Percentiles rank a stretch among this genome's conserved stretches.
These are phyloP conservation scores for Encarsia formosa DNA, from an alignment of 2,888 invertebrate genomes.

Conservation along the genomic window DNA sequence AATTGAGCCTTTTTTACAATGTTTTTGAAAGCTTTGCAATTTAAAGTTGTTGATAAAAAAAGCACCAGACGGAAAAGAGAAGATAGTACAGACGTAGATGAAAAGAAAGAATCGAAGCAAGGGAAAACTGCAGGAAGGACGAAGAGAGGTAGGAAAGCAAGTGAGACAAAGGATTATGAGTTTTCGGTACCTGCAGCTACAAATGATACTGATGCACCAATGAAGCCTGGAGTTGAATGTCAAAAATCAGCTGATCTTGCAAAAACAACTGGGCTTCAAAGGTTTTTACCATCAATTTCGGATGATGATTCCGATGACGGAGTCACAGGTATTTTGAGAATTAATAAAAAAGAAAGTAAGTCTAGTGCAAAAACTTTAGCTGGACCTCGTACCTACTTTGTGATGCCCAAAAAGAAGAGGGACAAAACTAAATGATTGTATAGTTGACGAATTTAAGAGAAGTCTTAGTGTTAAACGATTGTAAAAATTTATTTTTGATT, in stretches of 20 bases:
- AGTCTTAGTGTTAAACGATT: background rate
- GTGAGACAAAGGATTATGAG: conserved; percentile 31
- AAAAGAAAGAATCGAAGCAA: conserved; percentile 18
- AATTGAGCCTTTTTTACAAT: too few relatives aligned
- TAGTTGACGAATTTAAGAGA: background rate
- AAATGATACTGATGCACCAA: conserved; percentile 28
- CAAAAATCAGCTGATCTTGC: conserved; percentile 40
- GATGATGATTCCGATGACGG: conserved; percentile 14
- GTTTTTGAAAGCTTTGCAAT: too few relatives aligned
- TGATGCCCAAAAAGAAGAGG: conserved; percentile 19
- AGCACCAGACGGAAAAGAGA: conserved; percentile 31
- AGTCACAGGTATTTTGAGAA: conserved; percentile 4
- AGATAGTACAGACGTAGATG: conserved; percentile 22
- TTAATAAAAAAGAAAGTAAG: conserved; percentile 1
- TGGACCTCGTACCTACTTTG: conserved; percentile 22
- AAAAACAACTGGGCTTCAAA: conserved; percentile 36
- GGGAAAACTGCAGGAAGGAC: conserved; percentile 14
- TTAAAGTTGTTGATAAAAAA: conserved; percentile 19
- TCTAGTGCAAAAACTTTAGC: conserved; percentile 14
- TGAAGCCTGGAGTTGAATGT: conserved; percentile 28
- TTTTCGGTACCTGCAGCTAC: conserved; percentile 38
- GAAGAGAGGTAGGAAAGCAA: conserved; percentile 30
- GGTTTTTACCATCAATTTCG: conserved; percentile 16
- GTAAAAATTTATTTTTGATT: conserved; percentile 10
- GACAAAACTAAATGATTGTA: conserved; percentile 1